These are phyloP conservation scores for Oostethus manadensis DNA, from an alignment of 2,113 vertebrate genomes.

Conservation along the genomic window DNA sequence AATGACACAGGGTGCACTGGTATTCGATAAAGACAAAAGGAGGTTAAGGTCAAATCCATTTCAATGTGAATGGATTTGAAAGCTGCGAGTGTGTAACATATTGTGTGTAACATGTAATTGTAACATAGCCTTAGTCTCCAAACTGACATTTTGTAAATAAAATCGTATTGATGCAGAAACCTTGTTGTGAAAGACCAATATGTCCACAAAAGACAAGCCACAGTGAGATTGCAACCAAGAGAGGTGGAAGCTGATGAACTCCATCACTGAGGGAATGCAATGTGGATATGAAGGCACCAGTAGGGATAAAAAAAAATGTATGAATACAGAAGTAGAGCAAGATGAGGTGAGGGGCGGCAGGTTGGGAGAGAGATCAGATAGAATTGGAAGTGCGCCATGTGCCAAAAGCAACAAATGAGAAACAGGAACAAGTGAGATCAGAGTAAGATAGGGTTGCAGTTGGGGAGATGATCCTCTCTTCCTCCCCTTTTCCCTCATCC, in stretches of 20 bases:
- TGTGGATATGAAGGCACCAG: constrained; percentile 34
- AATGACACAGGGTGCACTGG: constrained; percentile 4
- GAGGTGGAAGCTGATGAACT: constrained; percentile 36
- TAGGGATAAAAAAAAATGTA: constrained; percentile 36
- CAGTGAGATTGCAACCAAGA: constrained; percentile 12
- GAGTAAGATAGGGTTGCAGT: constrained; percentile 46
- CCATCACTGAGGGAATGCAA: constrained; percentile 25
- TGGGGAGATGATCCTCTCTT: constrained; percentile 41
- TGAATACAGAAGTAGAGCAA: constrained; percentile 47
- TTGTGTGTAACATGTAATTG: too few relatives aligned
- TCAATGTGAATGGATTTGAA: constrained; percentile 37
- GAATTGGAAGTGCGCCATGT: constrained; percentile 31
- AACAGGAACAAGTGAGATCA: constrained; percentile 47
- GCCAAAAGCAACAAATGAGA: constrained; percentile 35
- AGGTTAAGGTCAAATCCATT: constrained; percentile 35
- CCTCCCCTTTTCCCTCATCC: constrained; percentile 26
- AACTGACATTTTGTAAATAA: constrained; percentile 32
- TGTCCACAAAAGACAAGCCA: constrained; percentile 8
- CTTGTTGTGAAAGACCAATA: constrained; percentile 17
- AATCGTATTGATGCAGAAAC: constrained; percentile 23
- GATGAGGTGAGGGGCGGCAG: constrained; percentile 35
- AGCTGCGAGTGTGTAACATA: constrained; percentile 19
- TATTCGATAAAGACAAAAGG: constrained; percentile 33
- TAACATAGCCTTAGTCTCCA: constrained; percentile 11
- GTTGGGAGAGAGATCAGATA: constrained; percentile 41